Base-by-base conservation (phyloP, 2,113 vertebrate genomes). In the Chrysochloris asiatica region DNA sequence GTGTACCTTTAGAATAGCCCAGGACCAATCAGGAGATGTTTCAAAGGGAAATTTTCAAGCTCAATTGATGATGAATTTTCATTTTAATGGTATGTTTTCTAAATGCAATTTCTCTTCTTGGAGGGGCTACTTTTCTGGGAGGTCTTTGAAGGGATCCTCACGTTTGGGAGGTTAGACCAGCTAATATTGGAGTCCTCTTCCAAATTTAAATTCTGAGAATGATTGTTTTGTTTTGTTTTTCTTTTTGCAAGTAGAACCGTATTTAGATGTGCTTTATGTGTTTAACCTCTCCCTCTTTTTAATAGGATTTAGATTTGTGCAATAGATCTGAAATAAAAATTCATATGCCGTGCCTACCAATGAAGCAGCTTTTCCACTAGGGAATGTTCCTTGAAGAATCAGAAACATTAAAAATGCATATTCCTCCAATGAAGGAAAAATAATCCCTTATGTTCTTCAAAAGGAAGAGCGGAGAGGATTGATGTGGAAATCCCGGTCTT, bases 401-500 rank as follows among this genome's bases (percentile, higher is more conserved):
- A 54, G 47, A 92, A 81, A 22, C 81, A 90, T 94, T 95, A 75
- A 94, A 90, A 95, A 88, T 65, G 30, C 50, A 63, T 59, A 85
- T 92, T 83, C 36, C 8, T 38, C 61, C 48, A 72, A 54, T 19
- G 14, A 45, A 87, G 56, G 67, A 92, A 86, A 83, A 1, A 41
- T 65, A 3, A 0, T 0, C 30, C 47, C 36, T 90, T 83, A 93
- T 69, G 50, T 81, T 87, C 33, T 95, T 92, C 59, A 81, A 93
- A 96, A 93, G 10, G 9, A 43, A 92, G 47, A 36, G 33, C 77
- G 92, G 63, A 12, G 6, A 54, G 8, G 0, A 73, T 30, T 91
- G 81, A 11, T 24, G 71, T 16, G 67, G 95, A 84, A 92, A 95
- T 69, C 47, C 80, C 84, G 21, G 43, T 72, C 72, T 96, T 96